Evolutionary conservation across 1,140 invertebrate species (phyloP).

Genomic region (Brachionus plicatilis): DNA sequence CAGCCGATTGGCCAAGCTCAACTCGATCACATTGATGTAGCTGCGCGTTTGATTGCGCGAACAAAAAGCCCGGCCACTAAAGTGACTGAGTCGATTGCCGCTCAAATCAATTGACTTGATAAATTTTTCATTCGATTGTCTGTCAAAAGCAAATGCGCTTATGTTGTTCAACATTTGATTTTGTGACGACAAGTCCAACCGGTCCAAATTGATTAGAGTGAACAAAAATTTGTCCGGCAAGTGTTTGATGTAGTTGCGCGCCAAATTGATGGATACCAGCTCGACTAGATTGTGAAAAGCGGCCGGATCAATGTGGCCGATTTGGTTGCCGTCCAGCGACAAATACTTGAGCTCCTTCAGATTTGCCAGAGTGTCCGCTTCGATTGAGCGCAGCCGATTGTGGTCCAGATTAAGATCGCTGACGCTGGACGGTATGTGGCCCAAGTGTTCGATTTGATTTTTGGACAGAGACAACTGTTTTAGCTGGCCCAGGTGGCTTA

Average conservation of each 20-base stretch:
- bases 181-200: background rate
- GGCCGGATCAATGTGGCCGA: background rate
- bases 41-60: background rate
- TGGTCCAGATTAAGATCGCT: background rate
- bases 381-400: background rate
- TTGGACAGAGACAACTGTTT: background rate
- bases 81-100: background rate
- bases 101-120: slow-evolving; percentile 23
- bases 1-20: background rate
- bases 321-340: slow-evolving; percentile 7
- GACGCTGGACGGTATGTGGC: background rate
- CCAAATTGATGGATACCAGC: background rate
- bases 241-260: background rate
- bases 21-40: background rate
- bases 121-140: background rate
- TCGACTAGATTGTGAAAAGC: background rate
- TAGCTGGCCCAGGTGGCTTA: background rate
- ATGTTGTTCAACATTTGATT: slow-evolving; percentile 11
- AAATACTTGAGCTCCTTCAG: background rate
- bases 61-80: background rate
- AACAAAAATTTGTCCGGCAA: background rate
- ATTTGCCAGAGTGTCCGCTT: background rate
- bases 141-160: background rate
- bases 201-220: background rate
- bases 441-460: slow-evolving; percentile 12